Conservation (phyloP, 2,888 invertebrate species). For the Ochropacha duplaris region DNA sequence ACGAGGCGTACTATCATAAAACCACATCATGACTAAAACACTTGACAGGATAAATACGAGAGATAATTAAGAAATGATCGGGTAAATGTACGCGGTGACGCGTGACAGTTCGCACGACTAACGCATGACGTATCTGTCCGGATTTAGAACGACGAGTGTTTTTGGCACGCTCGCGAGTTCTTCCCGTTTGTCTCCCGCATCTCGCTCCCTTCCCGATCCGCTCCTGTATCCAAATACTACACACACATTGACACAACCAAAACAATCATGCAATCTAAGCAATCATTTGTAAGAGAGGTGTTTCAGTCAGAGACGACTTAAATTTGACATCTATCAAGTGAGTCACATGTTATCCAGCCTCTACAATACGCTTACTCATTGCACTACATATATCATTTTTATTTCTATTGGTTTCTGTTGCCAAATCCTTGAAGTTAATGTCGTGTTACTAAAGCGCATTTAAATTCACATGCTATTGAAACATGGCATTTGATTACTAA, state of each 20-base stretch:
- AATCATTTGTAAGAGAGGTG: background rate
- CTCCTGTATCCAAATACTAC: background rate
- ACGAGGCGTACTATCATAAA: constrained; percentile 9
- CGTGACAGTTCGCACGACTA: constrained; percentile 46
- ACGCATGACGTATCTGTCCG: constrained; percentile 65
- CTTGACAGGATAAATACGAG: constrained; percentile 35
- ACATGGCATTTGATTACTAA: background rate
- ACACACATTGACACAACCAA: background rate
- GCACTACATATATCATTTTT: background rate
- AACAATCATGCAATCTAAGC: background rate
- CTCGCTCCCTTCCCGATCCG: background rate
- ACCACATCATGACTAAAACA: constrained; percentile 23
- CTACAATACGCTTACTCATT: background rate
- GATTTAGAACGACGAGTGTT: constrained; percentile 68
- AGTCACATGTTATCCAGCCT: background rate
- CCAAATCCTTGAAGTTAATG: constrained; percentile 4
- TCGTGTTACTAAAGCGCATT: background rate
- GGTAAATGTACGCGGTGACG: constrained; percentile 24
- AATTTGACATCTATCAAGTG: background rate
- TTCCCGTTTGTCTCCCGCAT: constrained; percentile 57
- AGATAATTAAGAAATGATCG: constrained; percentile 43
- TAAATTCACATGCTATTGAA: background rate
- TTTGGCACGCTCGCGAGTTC: constrained; percentile 66
- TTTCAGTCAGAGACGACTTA: too few relatives aligned
- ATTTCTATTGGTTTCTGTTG: constrained; percentile 2